Conservation (phyloP, 2,888 invertebrate genomes). For the Lymantria monacha region DNA sequence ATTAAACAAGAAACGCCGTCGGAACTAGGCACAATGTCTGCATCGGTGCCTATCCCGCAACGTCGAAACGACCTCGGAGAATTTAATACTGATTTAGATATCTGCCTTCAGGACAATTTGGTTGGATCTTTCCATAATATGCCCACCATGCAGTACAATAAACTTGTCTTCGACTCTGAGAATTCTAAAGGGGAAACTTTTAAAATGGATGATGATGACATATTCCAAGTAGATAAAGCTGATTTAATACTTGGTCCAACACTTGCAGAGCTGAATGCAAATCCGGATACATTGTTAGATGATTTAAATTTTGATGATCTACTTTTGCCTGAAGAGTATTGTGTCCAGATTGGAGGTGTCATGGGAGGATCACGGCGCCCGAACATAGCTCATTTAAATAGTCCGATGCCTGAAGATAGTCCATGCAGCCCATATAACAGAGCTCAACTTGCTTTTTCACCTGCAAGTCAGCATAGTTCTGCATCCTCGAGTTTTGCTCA, state of each 20-base stretch:
- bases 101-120: constrained; percentile 77
- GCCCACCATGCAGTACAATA: constrained; percentile 63
- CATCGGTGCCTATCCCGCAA: constrained; percentile 85
- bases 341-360: constrained; percentile 75
- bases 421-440: constrained; percentile 79
- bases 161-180: constrained; percentile 68
- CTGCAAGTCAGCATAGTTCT: constrained; percentile 85
- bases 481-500: constrained; percentile 74
- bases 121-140: constrained; percentile 67
- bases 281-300: constrained; percentile 90
- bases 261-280: constrained; percentile 92
- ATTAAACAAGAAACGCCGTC: constrained; percentile 84
- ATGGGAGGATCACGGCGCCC: constrained; percentile 66
- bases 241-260: constrained; percentile 93
- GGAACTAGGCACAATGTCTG: constrained; percentile 74
- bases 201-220: constrained; percentile 94
- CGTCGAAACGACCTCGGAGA: constrained; percentile 75
- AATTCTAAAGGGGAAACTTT: constrained; percentile 83
- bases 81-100: constrained; percentile 80
- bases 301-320: constrained; percentile 94
- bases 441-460: constrained; percentile 83
- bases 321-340: constrained; percentile 87
- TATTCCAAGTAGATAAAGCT: constrained; percentile 93
- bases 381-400: constrained; percentile 46
- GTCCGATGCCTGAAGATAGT: constrained; percentile 56